These are phyloP conservation scores for Clarias laeviceps DNA, from an alignment of 2,797 vertebrate species.

Conservation along the genomic window DNA sequence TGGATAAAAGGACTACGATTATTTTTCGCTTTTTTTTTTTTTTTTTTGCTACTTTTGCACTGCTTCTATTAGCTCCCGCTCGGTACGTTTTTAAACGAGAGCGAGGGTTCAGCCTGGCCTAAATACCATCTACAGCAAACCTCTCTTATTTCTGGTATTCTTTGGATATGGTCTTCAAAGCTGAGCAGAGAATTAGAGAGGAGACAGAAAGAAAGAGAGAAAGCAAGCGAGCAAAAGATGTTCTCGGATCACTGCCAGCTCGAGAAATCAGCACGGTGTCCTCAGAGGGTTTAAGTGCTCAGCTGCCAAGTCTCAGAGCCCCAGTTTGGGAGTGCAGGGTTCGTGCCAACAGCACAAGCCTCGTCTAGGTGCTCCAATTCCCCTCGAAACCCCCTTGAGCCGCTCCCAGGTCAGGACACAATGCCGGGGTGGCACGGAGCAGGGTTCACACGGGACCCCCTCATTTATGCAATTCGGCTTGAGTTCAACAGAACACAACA, in stretches of 20 bases:
- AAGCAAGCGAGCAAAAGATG: conserved; percentile 32
- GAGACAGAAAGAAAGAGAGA: conserved; percentile 16
- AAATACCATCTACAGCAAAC: conserved; percentile 31
- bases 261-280: conserved; percentile 47
- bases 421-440: conserved; percentile 42
- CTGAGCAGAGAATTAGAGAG: conserved; percentile 1
- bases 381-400: conserved; percentile 5
- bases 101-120: not conserved
- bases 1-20: conserved; percentile 14
- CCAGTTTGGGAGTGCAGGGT: conserved; percentile 33
- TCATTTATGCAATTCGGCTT: conserved; percentile 51
- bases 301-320: conserved; percentile 51
- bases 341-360: conserved; percentile 34
- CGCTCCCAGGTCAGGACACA: conserved; percentile 47
- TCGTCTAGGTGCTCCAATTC: conserved; percentile 33
- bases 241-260: conserved; percentile 44
- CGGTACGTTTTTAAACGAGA: conserved; percentile 15
- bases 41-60: conserved; percentile 33
- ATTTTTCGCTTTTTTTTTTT: conserved; percentile 11
- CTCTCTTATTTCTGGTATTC: conserved; percentile 7
- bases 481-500: conserved; percentile 53
- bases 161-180: conserved; percentile 31
- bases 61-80: conserved; percentile 23
- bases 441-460: conserved; percentile 59
- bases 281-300: conserved; percentile 33